Evolutionary conservation across 2,113 vertebrate species (phyloP).

Genomic region (Hymenochirus boettgeri): DNA sequence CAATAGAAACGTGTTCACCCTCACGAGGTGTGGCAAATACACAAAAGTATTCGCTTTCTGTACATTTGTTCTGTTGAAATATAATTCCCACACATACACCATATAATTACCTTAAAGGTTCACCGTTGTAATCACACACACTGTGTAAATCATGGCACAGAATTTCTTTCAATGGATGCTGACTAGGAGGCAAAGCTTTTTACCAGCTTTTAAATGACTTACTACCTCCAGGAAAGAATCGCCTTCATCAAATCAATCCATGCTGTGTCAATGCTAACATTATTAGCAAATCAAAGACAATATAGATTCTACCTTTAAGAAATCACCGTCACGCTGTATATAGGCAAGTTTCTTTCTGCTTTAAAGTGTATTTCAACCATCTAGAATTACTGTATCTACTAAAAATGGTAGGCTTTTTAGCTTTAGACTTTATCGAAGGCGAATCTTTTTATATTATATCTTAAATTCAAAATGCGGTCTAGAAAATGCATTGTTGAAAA

Average conservation of each 20-base stretch:
- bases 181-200: not conserved
- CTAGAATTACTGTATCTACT: no score
- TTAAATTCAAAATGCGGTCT: no score
- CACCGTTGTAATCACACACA: not conserved
- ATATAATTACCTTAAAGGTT: slow-evolving; percentile 7
- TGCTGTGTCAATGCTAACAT: slow-evolving; percentile 14
- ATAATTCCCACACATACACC: not conserved
- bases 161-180: slow-evolving; percentile 2
- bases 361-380: no score
- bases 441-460: no score
- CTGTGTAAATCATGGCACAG: slow-evolving; percentile 4
- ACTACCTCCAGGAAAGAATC: not conserved
- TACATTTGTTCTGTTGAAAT: not conserved
- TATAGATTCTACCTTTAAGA: not conserved
- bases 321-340: no score
- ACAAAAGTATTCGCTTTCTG: not conserved
- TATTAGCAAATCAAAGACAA: slow-evolving; percentile 13
- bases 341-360: no score
- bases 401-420: no score
- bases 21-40: not conserved
- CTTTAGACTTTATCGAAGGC: no score
- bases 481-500: no score
- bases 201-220: not conserved
- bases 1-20: not conserved
- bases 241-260: slow-evolving; percentile 10